Conservation (phyloP, 2,888 invertebrate species). For the Cephus pulcher region DNA sequence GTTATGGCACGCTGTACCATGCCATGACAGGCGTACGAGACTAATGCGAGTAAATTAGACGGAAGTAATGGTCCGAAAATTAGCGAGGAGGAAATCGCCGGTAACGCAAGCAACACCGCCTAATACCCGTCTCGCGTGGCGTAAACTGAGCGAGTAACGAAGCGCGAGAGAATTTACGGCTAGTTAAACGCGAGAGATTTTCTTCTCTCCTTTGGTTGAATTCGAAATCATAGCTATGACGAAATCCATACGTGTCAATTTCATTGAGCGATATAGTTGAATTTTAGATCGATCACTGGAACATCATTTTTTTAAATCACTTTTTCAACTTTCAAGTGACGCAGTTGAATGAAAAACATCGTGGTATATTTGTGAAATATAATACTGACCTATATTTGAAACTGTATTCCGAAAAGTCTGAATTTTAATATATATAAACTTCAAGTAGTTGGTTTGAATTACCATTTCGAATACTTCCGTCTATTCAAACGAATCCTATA, state of each 20-base stretch:
- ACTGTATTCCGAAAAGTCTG: background rate
- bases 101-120: background rate
- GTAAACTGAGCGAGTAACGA: background rate
- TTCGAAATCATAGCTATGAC: background rate
- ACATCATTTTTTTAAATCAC: background rate
- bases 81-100: background rate
- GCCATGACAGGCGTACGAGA: background rate
- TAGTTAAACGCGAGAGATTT: background rate
- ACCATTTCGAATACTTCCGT: background rate
- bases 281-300: background rate
- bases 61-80: background rate
- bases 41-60: background rate
- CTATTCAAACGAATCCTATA: background rate
- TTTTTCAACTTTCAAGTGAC: background rate
- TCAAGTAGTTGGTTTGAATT: background rate
- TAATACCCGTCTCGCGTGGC: background rate
- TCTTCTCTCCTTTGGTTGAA: background rate
- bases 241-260: background rate
- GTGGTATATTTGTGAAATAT: background rate
- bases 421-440: background rate
- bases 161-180: background rate
- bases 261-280: background rate
- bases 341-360: background rate
- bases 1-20: background rate
- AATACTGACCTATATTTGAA: background rate